phyloP scores from a whole-genome alignment of 1,140 invertebrate genomes.

The Calliopsis andreniformis region DNA sequence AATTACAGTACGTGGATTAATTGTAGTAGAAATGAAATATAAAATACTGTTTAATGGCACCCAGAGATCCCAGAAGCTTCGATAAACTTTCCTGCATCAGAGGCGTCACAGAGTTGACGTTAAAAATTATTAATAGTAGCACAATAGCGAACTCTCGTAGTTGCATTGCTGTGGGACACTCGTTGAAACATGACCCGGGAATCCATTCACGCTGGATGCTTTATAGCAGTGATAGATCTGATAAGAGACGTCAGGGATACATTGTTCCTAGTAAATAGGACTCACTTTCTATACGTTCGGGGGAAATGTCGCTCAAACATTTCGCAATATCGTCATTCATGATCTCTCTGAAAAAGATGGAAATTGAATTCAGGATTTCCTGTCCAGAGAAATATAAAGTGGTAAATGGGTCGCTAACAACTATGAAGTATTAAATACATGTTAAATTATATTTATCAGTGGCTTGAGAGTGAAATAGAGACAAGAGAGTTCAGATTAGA shows the following conservation, averaged over 20 bases:
- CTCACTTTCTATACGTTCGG: constrained; percentile 4
- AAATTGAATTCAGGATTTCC: too few species aligned
- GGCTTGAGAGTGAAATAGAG: too few species aligned
- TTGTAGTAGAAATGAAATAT: background rate
- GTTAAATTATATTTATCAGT: too few species aligned
- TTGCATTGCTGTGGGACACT: constrained; percentile 51
- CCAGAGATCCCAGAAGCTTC: constrained; percentile 59
- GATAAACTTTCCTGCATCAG: constrained; percentile 58
- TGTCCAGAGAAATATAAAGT: too few species aligned
- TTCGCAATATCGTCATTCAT: background rate
- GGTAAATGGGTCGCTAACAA: too few species aligned
- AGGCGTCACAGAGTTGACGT: constrained; percentile 34
- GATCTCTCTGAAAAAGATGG: too few species aligned
- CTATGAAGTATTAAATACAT: too few species aligned
- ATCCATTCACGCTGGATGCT: background rate
- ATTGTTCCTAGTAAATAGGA: constrained; percentile 1
- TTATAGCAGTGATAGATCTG: constrained; percentile 57
- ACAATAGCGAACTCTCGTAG: constrained; percentile 10
- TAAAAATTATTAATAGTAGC: constrained; percentile 31
- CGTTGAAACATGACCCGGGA: constrained; percentile 34
- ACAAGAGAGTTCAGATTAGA: too few species aligned
- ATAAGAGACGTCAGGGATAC: constrained; percentile 33
- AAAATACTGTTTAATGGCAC: constrained; percentile 53
- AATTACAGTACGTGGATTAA: background rate
- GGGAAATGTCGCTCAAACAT: background rate